Percentiles rank a stretch among this genome's conserved stretches.
Evolutionary conservation across 2,888 invertebrate genomes (phyloP).

Genomic region (Spodoptera exigua): DNA sequence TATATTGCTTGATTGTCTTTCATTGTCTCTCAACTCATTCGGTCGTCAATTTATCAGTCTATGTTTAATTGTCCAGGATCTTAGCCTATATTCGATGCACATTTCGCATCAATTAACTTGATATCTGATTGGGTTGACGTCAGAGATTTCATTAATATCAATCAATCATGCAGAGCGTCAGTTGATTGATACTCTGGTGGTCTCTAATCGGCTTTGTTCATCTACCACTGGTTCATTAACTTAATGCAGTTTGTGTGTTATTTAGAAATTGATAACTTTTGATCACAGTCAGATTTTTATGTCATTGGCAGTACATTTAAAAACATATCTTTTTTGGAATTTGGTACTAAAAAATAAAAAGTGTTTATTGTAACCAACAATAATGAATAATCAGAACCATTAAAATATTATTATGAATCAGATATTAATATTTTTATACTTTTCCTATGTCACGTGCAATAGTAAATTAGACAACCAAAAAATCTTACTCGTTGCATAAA

Average conservation of each 20-base stretch:
- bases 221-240: slow-evolving; percentile 39
- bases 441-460: too few species aligned
- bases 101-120: slow-evolving; percentile 31
- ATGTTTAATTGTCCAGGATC: slow-evolving; percentile 2
- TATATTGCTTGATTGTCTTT: too few species aligned
- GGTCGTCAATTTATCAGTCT: neutral
- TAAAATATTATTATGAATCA: too few species aligned
- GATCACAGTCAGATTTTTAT: neutral
- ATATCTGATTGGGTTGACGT: slow-evolving; percentile 44
- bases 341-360: too few species aligned
- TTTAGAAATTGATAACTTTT: slow-evolving; percentile 3
- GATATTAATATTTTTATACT: too few species aligned
- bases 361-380: too few species aligned
- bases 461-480: too few species aligned
- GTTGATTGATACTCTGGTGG: slow-evolving; percentile 40
- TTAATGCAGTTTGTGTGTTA: slow-evolving; percentile 24
- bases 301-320: too few species aligned
- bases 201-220: slow-evolving; percentile 38
- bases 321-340: too few species aligned
- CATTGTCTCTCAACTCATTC: too few species aligned
- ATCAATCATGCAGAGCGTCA: slow-evolving; percentile 36
- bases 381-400: too few species aligned
- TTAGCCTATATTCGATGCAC: slow-evolving; percentile 13
- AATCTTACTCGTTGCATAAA: too few species aligned
- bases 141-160: slow-evolving; percentile 46